Conservation (phyloP, 2,888 invertebrate genomes). For the Argyra leucocephala region DNA sequence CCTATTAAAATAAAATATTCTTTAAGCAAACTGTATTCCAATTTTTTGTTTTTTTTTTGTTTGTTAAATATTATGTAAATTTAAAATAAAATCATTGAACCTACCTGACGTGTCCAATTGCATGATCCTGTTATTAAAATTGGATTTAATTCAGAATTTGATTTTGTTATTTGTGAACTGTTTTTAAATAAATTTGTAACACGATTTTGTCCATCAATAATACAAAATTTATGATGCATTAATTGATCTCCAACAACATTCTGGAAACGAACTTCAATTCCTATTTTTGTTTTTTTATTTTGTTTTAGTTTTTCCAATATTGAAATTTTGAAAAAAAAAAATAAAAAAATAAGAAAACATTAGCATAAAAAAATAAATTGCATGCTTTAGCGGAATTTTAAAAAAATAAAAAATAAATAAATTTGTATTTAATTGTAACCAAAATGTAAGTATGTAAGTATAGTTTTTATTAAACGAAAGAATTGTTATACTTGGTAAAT, state of each 20-base stretch:
- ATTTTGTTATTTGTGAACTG: slow-evolving; percentile 2
- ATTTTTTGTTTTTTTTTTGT: too few relatives aligned
- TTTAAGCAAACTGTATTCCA: neutral
- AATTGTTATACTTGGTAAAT: too few relatives aligned
- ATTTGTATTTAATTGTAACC: too few relatives aligned
- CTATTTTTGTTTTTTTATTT: slow-evolving; percentile 19
- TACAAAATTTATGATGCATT: slow-evolving; percentile 41
- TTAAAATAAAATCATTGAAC: slow-evolving; percentile 8
- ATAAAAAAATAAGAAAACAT: too few relatives aligned
- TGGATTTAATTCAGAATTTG: slow-evolving; percentile 13
- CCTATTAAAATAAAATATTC: slow-evolving; percentile 25
- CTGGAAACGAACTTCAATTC: slow-evolving; percentile 34
- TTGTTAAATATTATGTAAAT: neutral
- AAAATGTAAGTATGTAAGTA: too few relatives aligned
- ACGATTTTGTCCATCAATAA: slow-evolving; percentile 33
- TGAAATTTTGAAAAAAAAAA: too few relatives aligned
- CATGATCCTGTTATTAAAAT: slow-evolving; percentile 32
- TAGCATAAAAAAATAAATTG: too few relatives aligned
- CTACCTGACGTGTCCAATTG: slow-evolving; percentile 36
- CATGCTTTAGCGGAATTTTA: too few relatives aligned
- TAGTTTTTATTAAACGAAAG: too few relatives aligned
- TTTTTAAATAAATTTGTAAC: slow-evolving; percentile 16
- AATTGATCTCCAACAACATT: slow-evolving; percentile 24
- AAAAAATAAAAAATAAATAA: too few relatives aligned
- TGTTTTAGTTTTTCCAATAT: too few relatives aligned